Evolutionary conservation across 2,888 invertebrate species (phyloP).

Genomic region (Apotomis betuletana): DNA sequence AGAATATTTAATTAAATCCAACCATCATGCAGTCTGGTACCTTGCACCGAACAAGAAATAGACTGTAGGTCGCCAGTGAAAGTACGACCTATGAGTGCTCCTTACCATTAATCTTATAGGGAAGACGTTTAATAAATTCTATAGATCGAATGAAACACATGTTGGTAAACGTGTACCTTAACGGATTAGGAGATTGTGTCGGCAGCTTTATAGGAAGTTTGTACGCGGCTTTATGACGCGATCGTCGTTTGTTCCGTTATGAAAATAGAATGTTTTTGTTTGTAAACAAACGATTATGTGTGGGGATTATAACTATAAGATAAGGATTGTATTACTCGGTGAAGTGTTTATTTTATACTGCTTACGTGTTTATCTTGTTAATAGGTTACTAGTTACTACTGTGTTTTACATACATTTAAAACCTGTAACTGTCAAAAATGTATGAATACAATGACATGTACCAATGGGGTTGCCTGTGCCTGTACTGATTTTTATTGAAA

Average conservation of each 20-base stretch:
- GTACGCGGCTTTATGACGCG: not conserved
- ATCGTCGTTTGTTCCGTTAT: slow-evolving; percentile 13
- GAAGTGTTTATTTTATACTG: not conserved
- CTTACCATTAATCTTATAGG: slow-evolving; percentile 43
- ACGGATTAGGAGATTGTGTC: slow-evolving; percentile 20
- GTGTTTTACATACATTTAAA: too few species aligned
- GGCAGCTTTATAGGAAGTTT: slow-evolving; percentile 14
- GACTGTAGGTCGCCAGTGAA: slow-evolving; percentile 42
- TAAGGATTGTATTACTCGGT: not conserved
- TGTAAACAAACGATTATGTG: slow-evolving; percentile 7
- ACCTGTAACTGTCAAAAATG: too few species aligned
- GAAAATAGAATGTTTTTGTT: slow-evolving; percentile 22
- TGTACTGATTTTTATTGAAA: too few species aligned
- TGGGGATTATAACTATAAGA: not conserved
- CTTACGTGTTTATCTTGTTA: not conserved
- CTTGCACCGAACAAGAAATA: slow-evolving; percentile 30
- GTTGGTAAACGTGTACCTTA: slow-evolving; percentile 35
- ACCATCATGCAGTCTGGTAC: slow-evolving; percentile 18
- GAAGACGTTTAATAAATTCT: slow-evolving; percentile 43
- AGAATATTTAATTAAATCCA: slow-evolving; percentile 36
- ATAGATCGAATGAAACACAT: slow-evolving; percentile 38
- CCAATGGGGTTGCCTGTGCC: too few species aligned
- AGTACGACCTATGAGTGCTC: slow-evolving; percentile 43
- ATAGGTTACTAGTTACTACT: too few species aligned
- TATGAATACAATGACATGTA: too few species aligned